These are phyloP conservation scores for Drosophila phalerata DNA, from an alignment of 2,888 invertebrate genomes.

Conservation along the genomic window DNA sequence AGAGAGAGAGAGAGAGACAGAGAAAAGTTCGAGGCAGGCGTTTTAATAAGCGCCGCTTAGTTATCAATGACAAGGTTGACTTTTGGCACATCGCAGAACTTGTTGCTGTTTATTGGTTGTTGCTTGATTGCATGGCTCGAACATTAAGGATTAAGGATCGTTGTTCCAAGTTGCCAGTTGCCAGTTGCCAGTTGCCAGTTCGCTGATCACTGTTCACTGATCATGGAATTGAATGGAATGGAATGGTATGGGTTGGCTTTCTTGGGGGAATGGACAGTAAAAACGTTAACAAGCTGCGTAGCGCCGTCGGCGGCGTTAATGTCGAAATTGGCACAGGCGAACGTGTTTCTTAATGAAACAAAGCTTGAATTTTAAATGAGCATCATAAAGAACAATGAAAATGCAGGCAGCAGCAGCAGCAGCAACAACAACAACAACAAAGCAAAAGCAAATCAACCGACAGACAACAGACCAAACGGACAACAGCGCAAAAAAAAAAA, in stretches of 20 bases:
- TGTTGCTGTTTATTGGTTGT: constrained; percentile 40
- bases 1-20: background rate
- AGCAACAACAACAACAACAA: constrained; percentile 58
- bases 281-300: constrained; percentile 79
- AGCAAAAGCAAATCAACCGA: constrained; percentile 50
- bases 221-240: too few relatives aligned
- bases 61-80: constrained; percentile 45
- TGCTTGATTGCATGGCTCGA: constrained; percentile 43
- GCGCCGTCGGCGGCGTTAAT: constrained; percentile 80
- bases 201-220: constrained; percentile 9
- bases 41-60: constrained; percentile 24
- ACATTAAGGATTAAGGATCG: constrained; percentile 35
- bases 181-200: background rate
- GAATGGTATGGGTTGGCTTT: background rate
- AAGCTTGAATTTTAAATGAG: constrained; percentile 84
- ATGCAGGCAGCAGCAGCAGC: constrained; percentile 46
- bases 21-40: constrained; percentile 16
- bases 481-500: constrained; percentile 9
- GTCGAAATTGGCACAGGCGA: constrained; percentile 74
- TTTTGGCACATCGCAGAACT: constrained; percentile 35
- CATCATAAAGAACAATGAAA: constrained; percentile 83
- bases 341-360: constrained; percentile 81
- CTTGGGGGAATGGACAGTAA: constrained; percentile 47
- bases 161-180: constrained; percentile 25
- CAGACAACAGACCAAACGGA: constrained; percentile 11